Evolutionary conservation across 2,888 invertebrate genomes (phyloP).

Genomic region (Spicauda simplicius): DNA sequence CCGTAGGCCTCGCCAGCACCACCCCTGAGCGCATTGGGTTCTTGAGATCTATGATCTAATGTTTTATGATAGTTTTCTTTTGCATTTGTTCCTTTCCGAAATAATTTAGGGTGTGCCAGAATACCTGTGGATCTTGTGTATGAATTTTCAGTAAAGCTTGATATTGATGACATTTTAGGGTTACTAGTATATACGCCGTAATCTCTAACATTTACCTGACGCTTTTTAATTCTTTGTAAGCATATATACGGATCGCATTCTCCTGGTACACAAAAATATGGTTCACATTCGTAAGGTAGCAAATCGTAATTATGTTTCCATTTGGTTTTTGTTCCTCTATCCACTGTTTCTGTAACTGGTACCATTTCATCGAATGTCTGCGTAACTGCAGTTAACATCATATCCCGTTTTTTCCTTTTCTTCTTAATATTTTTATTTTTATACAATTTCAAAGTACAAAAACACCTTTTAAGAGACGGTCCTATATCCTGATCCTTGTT

Average conservation of each 20-base stretch:
- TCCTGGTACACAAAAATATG: slow-evolving; percentile 39
- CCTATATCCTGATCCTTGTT: slow-evolving; percentile 40
- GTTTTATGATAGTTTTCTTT: slow-evolving; percentile 18
- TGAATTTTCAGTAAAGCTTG: slow-evolving; percentile 36
- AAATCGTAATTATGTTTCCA: slow-evolving; percentile 12
- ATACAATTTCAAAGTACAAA: slow-evolving; percentile 46
- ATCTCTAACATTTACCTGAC: slow-evolving; percentile 37
- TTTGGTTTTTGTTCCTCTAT: slow-evolving; percentile 22
- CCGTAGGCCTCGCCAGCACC: not conserved
- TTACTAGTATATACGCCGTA: slow-evolving; percentile 23
- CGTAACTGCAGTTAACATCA: slow-evolving; percentile 4
- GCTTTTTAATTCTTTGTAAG: slow-evolving; percentile 47
- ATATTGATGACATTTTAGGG: slow-evolving; percentile 8
- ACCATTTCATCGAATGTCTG: slow-evolving; percentile 8
- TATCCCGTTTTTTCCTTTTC: slow-evolving; percentile 1
- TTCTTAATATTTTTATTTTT: slow-evolving; percentile 24
- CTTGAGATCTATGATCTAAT: not conserved
- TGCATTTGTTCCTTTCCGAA: slow-evolving; percentile 14
- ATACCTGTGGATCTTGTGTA: slow-evolving; percentile 19
- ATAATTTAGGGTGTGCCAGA: slow-evolving; percentile 16
- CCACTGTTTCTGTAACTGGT: not conserved
- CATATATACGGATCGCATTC: slow-evolving; percentile 47
- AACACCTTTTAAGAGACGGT: slow-evolving; percentile 48
- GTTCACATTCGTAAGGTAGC: slow-evolving; percentile 45
- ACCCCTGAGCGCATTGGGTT: not conserved